Base-by-base conservation (phyloP, 2,888 invertebrate species). In the Drosophila siamana region DNA sequence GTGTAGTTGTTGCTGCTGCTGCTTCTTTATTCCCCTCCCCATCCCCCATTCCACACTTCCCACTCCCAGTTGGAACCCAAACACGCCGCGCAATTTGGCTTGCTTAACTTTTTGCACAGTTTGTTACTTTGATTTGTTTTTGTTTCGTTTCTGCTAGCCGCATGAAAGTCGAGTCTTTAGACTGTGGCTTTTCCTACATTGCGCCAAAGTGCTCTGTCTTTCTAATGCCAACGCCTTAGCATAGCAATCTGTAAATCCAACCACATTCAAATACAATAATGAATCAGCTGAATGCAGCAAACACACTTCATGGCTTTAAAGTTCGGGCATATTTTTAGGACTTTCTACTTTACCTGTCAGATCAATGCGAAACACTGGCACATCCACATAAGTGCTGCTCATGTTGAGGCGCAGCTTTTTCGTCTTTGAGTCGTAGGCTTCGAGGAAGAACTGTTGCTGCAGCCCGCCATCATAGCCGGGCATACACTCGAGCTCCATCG, bases 401-500 rank as follows among this genome's bases (percentile, higher is more conserved):
- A 95, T 93, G 90, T 96, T 96, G 72, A 96, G 93, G 56, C 96
- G 93, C 33, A 96, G 93, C 72, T 94, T 94, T 87, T 95, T 95
- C 15, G 95, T 95, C 81, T 94, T 92, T 0, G 95, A 95, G 84
- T 97, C 97, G 85, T 96, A 94, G 0, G 97, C 97, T 91, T 97
- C 97, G 64, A 98, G 92, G 55, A 96, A 93, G 92, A 97, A 97
- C 72, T 95, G 95, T 92, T 98, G 98, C 41, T 96, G 96, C 64
- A 98, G 94, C 0, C 98, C 98, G 1, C 98, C 97, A 89, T 98
- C 97, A 91, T 97, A 97, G 44, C 97, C 98, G 0, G 96, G 94
- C 65, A 96, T 95, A 92, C 98, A 98, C 85, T 97, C 96, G 65
- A 98, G 95, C 88, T 96, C 96, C 88, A 98, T 92, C 92, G 92